Evolutionary conservation across 2,113 vertebrate genomes (phyloP).

Genomic region (Pardalotus punctatus): DNA sequence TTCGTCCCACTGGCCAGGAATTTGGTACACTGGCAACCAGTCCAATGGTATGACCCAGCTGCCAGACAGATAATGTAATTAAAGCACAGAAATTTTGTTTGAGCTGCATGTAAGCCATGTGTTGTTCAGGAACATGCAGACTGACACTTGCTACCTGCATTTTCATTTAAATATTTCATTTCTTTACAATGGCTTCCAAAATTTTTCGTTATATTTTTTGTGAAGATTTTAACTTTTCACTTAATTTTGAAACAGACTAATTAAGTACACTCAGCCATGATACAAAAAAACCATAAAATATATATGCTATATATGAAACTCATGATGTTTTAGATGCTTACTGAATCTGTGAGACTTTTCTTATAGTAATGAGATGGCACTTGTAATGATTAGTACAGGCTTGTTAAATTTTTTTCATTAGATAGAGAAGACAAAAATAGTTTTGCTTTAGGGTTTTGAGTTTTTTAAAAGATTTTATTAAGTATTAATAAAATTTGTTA

Average conservation of each 20-base stretch:
- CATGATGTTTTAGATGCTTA: not conserved
- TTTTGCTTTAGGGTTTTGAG: not conserved
- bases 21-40: not conserved
- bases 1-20: not conserved
- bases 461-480: not conserved
- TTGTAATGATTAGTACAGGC: not conserved
- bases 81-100: not conserved
- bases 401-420: not conserved
- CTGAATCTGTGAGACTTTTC: not conserved
- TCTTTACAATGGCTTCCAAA: not conserved
- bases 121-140: not conserved
- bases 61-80: conserved; percentile 1
- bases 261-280: not conserved
- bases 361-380: not conserved
- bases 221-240: not conserved
- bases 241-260: not conserved
- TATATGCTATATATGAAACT: not conserved
- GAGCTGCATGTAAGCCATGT: not conserved
- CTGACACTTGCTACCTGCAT: not conserved
- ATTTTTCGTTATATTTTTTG: not conserved
- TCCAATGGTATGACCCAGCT: not conserved
- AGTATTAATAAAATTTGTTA: not conserved
- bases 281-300: not conserved
- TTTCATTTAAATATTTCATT: not conserved
- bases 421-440: not conserved